phyloP scores from a whole-genome alignment of 2,888 invertebrate genomes.

The Panzeria rudis region DNA sequence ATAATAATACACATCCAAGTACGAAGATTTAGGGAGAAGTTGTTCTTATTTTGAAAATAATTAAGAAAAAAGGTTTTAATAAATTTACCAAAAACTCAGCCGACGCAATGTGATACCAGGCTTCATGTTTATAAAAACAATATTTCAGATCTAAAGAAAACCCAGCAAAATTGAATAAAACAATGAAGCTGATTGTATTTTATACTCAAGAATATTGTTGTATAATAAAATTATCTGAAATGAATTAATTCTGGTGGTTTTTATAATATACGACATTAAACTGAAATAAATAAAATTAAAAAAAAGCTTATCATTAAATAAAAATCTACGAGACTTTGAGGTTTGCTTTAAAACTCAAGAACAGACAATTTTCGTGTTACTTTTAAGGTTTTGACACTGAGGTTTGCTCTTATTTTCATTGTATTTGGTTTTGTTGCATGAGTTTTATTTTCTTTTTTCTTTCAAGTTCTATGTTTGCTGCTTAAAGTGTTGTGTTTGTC shows the following conservation, averaged over 20 bases:
- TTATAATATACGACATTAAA: slow-evolving; percentile 34
- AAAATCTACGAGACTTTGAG: slow-evolving; percentile 52
- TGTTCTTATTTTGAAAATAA: not conserved
- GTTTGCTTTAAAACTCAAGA: slow-evolving; percentile 38
- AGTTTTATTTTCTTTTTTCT: not conserved
- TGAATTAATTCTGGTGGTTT: slow-evolving; percentile 20
- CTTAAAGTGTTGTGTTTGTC: slow-evolving; percentile 55
- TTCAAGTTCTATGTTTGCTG: slow-evolving; percentile 27
- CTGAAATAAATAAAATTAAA: slow-evolving; percentile 30
- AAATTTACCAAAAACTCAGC: not conserved
- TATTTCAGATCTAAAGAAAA: not conserved
- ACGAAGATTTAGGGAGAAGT: not conserved
- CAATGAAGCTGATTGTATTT: not conserved
- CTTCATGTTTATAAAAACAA: not conserved
- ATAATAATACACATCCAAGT: not conserved
- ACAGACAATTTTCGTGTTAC: slow-evolving; percentile 58
- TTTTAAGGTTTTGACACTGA: slow-evolving; percentile 47
- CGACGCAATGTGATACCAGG: not conserved
- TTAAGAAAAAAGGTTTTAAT: not conserved
- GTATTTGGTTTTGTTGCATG: slow-evolving; percentile 4
- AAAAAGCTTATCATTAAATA: slow-evolving; percentile 43
- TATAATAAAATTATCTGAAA: slow-evolving; percentile 27
- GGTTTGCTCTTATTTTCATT: slow-evolving; percentile 36
- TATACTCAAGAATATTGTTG: slow-evolving; percentile 7
- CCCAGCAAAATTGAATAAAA: not conserved